These are phyloP conservation scores for Propithecus coquereli DNA, from an alignment of 2,113 vertebrate genomes.

Conservation along the genomic window DNA sequence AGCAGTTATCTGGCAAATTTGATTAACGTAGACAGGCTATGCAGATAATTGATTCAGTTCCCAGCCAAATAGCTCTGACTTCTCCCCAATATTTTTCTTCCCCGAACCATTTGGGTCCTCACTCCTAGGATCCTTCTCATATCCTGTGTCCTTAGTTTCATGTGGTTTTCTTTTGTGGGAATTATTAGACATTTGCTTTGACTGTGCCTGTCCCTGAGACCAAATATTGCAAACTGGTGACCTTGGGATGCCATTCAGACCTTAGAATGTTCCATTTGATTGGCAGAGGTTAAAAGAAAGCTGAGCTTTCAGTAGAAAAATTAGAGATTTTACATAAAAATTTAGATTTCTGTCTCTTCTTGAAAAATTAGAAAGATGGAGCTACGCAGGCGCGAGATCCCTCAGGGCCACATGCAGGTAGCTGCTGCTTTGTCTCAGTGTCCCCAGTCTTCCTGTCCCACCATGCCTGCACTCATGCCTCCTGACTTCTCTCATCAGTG, in stretches of 20 bases:
- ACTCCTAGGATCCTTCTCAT: neutral
- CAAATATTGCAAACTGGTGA: neutral
- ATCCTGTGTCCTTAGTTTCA: neutral
- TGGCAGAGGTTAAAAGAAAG: neutral
- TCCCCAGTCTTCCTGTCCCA: neutral
- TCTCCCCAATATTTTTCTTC: neutral
- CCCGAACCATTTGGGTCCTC: neutral
- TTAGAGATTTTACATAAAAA: neutral
- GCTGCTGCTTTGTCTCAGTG: neutral
- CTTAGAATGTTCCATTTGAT: neutral
- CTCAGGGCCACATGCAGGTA: no score
- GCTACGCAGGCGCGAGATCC: accelerated
- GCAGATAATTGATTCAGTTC: neutral
- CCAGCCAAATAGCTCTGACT: neutral
- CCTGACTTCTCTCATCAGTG: neutral
- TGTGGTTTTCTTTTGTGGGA: neutral
- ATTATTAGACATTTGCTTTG: neutral
- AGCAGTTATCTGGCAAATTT: slow-evolving; percentile 47
- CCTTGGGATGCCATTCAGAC: neutral
- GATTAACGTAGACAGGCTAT: slow-evolving; percentile 35
- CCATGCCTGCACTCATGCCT: neutral
- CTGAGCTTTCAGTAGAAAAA: neutral
- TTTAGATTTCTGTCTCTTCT: neutral
- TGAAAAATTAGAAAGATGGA: neutral
- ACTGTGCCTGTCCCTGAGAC: neutral